Percentiles rank a stretch among this genome's conserved stretches.
These are phyloP conservation scores for Chrysolina americana DNA, from an alignment of 2,888 invertebrate genomes.

Conservation along the genomic window DNA sequence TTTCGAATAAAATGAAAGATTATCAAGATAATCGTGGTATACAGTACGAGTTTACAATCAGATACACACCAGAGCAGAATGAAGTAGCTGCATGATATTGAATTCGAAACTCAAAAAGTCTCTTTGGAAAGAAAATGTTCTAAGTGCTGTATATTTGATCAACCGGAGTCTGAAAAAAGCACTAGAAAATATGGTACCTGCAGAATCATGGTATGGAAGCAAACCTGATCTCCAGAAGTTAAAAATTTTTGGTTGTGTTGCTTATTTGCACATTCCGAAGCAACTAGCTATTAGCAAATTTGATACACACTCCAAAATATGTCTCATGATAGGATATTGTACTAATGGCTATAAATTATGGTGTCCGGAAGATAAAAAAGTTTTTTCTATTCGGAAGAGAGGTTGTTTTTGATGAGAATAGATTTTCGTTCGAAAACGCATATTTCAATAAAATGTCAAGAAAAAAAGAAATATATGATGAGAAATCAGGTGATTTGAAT, in stretches of 20 bases:
- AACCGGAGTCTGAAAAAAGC: not conserved
- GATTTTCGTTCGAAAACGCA: not conserved
- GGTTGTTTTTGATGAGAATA: conserved; percentile 1
- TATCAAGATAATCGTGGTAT: not conserved
- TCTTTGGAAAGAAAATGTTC: not conserved
- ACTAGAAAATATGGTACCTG: not conserved
- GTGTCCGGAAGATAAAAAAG: not conserved
- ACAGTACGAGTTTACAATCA: not conserved
- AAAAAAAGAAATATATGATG: not conserved
- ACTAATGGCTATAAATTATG: not conserved
- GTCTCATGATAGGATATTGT: not conserved
- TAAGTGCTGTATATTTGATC: not conserved
- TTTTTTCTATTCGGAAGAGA: not conserved
- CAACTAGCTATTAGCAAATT: not conserved
- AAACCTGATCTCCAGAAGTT: not conserved
- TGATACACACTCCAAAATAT: not conserved
- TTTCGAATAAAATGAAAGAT: not conserved
- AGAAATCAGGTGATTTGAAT: not conserved
- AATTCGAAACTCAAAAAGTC: not conserved
- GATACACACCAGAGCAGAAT: conserved; percentile 2
- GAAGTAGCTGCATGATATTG: not conserved
- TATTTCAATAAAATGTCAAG: not conserved
- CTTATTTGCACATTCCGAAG: conserved; percentile 2
- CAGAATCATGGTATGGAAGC: not conserved
- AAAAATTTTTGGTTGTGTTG: not conserved